Evolutionary conservation across 2,888 invertebrate species (phyloP).

Genomic region (Lithosia quadra): DNA sequence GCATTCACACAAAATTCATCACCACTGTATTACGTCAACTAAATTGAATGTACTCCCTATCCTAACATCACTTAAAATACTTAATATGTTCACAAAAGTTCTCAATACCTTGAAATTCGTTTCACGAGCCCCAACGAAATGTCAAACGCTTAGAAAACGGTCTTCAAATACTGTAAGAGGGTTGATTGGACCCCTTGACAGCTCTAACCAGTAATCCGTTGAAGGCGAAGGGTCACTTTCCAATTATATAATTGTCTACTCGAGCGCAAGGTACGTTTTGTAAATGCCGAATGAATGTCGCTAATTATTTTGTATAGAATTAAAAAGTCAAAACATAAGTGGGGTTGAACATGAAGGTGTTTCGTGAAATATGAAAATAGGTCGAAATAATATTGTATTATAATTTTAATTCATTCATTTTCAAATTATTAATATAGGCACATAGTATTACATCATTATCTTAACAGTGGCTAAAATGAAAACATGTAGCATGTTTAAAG

Average conservation of each 20-base stretch:
- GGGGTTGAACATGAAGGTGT: not conserved
- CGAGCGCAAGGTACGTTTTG: slow-evolving; percentile 61
- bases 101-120: slow-evolving; percentile 72
- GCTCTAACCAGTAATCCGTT: slow-evolving; percentile 79
- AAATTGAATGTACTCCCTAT: slow-evolving; percentile 39
- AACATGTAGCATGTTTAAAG: too few relatives aligned
- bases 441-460: too few relatives aligned
- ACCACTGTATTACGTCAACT: slow-evolving; percentile 44
- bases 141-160: slow-evolving; percentile 61
- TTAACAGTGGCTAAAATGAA: too few relatives aligned
- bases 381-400: not conserved
- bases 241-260: slow-evolving; percentile 71
- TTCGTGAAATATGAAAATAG: not conserved
- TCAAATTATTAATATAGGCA: too few relatives aligned
- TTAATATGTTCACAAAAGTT: slow-evolving; percentile 65
- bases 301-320: slow-evolving; percentile 21
- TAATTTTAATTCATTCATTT: too few relatives aligned
- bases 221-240: slow-evolving; percentile 74
- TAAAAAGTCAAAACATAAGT: not conserved
- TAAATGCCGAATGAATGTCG: slow-evolving; percentile 55
- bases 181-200: slow-evolving; percentile 69
- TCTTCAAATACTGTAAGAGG: slow-evolving; percentile 57
- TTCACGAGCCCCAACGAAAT: slow-evolving; percentile 70
- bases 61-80: slow-evolving; percentile 62
- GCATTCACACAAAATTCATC: not conserved